Evolutionary conservation across 2,888 invertebrate species (phyloP), one percentile per base, ranked within the genome.

Genomic region (Trypoxylon attenuatum): DNA sequence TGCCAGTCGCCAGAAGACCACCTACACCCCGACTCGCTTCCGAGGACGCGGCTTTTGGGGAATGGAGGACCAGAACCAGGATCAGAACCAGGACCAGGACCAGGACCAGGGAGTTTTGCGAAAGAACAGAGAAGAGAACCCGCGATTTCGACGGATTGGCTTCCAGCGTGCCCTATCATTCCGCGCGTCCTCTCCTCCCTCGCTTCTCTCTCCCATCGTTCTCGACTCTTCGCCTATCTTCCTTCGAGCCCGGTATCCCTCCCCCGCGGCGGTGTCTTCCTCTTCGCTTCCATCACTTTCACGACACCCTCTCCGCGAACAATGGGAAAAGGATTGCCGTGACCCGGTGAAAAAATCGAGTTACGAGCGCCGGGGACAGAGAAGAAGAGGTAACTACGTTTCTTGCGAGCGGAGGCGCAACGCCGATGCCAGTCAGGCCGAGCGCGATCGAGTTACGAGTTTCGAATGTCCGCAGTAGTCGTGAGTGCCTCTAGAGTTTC

Each of bases 1-100:
- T 82, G 73, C 76, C 66, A 64, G 73, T 75, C 74, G 75, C 72
- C 58, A 52, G 62, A n/a, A n/a, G 76, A 77, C 82, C 82, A 81
- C 82, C 82, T 81, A 82, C 81, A 75, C 82, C 70, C 29, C 47
- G 42, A 53, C 33, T 57, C 23, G 38, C 23, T 21, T n/a, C 42
- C 65, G 69, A 69, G 64, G 69, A 58, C 74, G 58, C n/a, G 38
- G 43, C 49, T n/a, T n/a, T n/a, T n/a, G n/a, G n/a, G n/a, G n/a
- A n/a, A n/a, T n/a, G n/a, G n/a, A 39, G 27, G 47, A 38, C 10
- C 27, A 39, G 51, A 60, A 27, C 47, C 41, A 41, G 51, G 41
- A 46, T 25, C 21, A 23, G 58, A 16, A 29, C 46, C 49, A 39
- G 27, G 47, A 38, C 10, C 27, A 39, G 51, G 57, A 27, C 47